phyloP scores from a whole-genome alignment of 2,797 vertebrate genomes.

The Molossus molossus region DNA sequence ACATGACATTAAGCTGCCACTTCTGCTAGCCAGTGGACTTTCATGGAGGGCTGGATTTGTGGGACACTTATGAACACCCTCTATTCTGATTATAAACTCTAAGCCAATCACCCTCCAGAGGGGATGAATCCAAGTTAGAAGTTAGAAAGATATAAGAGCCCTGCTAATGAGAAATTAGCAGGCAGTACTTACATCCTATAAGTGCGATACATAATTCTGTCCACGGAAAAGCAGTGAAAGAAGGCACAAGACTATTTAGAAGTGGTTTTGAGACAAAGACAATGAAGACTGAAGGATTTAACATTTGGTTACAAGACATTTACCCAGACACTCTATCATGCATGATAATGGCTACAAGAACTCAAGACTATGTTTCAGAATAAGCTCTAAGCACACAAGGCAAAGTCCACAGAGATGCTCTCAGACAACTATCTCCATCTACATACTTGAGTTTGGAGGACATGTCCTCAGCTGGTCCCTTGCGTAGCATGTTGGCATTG shows the following conservation, averaged over 20 bases:
- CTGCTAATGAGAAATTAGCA: slow-evolving; percentile 90
- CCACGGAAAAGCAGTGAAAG: slow-evolving; percentile 97
- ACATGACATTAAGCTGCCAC: background rate
- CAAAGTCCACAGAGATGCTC: slow-evolving; percentile 48
- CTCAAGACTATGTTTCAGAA: slow-evolving; percentile 80
- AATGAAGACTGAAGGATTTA: slow-evolving; percentile 88
- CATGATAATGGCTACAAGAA: slow-evolving; percentile 87
- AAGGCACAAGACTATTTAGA: slow-evolving; percentile 95
- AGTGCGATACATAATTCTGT: slow-evolving; percentile 99
- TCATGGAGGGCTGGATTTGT: background rate
- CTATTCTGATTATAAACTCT: slow-evolving; percentile 47
- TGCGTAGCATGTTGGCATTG: slow-evolving; percentile 93
- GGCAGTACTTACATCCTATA: slow-evolving; percentile 99
- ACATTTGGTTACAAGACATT: slow-evolving; percentile 86
- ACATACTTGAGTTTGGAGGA: slow-evolving; percentile 98
- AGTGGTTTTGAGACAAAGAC: slow-evolving; percentile 90
- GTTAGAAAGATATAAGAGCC: slow-evolving; percentile 86
- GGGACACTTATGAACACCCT: background rate
- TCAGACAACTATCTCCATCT: background rate
- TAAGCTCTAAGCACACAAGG: slow-evolving; percentile 83
- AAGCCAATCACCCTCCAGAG: slow-evolving; percentile 75
- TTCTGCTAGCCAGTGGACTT: slow-evolving; percentile 56
- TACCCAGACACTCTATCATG: slow-evolving; percentile 85
- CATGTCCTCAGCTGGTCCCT: slow-evolving; percentile 95
- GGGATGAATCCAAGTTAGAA: slow-evolving; percentile 85